Base-by-base conservation (phyloP, 2,888 invertebrate species). In the Eupsilia transversa region DNA sequence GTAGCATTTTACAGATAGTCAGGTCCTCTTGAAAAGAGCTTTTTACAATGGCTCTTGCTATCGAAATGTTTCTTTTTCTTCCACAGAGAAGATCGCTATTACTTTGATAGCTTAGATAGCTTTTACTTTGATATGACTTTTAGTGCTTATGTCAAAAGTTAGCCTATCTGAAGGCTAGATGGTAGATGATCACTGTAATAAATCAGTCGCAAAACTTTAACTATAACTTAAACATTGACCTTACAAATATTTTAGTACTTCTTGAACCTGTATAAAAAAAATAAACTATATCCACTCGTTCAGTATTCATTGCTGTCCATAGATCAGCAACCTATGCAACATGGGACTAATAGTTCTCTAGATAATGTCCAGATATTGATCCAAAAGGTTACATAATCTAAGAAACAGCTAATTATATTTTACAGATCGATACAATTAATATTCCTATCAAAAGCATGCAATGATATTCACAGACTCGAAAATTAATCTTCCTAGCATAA, bases 71-170 rank as follows among this genome's bases (percentile, higher is more conserved):
- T 43, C 30, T 57, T 49, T 38, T 9, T 30, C 10, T 63, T 49
- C 14, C 14, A 33, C 30, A 3, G 10, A 46, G 33, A 57, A 20
- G 10, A 10, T 35, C 2, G 71, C n/a, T 57, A 23, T 71, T 59
- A 57, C 7, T 64, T 38, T 64, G 77, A 70, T 77, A n/a, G n/a
- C n/a, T n/a, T n/a, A n/a, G 20, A 10, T 9, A 57, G 41, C 35
- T 4, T 69, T 57, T 52, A 77, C 30, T 52, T 43, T 35, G 56
- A 64, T 63, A n/a, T 2, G 49, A 69, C 23, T 77, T 70, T 59
- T 59, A 77, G n/a, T 20, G 17, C 43, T 75, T 60, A 38, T 67
- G n/a, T 20, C 38, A 54, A 46, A 60, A 46, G 38, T 46, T 60
- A 1, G 9, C 23, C 9, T 12, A 7, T 27, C 4, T 27, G 12